Conservation (phyloP, 1,140 invertebrate species). For the Xylocopa sonorina region DNA sequence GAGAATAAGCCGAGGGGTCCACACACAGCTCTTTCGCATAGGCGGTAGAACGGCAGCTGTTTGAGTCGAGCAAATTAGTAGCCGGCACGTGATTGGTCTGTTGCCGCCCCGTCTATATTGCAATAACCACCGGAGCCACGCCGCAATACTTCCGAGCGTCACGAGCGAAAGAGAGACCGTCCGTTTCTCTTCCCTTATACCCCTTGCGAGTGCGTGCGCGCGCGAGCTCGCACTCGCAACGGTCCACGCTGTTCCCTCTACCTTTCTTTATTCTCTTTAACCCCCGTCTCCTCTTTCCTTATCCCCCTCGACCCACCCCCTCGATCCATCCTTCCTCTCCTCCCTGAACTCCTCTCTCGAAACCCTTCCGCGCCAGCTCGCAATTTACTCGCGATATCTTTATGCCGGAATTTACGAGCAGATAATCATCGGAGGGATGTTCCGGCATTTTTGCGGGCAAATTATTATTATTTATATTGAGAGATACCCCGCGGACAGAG, state of each 20-base stretch:
- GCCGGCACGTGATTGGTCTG: slow-evolving; percentile 82
- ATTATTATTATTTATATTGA: slow-evolving; percentile 81
- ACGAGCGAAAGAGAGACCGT: slow-evolving; percentile 34
- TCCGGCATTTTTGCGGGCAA: slow-evolving; percentile 77
- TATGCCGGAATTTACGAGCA: slow-evolving; percentile 80
- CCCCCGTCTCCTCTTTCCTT: not conserved
- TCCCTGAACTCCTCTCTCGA: slow-evolving; percentile 37
- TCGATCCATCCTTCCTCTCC: slow-evolving; percentile 22
- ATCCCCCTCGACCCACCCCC: slow-evolving; percentile 5
- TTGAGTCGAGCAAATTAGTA: slow-evolving; percentile 82
- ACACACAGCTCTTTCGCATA: slow-evolving; percentile 71
- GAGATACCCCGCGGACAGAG: slow-evolving; percentile 64
- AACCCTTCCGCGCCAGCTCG: slow-evolving; percentile 67
- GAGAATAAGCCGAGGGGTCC: slow-evolving; percentile 65
- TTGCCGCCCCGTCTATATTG: slow-evolving; percentile 80
- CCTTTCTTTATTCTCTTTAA: not conserved
- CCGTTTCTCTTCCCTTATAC: slow-evolving; percentile 44
- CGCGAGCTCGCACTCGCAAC: slow-evolving; percentile 22
- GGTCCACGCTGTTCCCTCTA: not conserved
- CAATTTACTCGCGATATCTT: slow-evolving; percentile 82
- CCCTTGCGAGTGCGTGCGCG: slow-evolving; percentile 53
- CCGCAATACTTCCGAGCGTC: slow-evolving; percentile 57
- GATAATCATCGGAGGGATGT: slow-evolving; percentile 82
- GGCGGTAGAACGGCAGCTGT: slow-evolving; percentile 81
- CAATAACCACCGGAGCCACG: slow-evolving; percentile 67